Conservation (phyloP, 2,797 vertebrate genomes). For the Nyctibius grandis region DNA sequence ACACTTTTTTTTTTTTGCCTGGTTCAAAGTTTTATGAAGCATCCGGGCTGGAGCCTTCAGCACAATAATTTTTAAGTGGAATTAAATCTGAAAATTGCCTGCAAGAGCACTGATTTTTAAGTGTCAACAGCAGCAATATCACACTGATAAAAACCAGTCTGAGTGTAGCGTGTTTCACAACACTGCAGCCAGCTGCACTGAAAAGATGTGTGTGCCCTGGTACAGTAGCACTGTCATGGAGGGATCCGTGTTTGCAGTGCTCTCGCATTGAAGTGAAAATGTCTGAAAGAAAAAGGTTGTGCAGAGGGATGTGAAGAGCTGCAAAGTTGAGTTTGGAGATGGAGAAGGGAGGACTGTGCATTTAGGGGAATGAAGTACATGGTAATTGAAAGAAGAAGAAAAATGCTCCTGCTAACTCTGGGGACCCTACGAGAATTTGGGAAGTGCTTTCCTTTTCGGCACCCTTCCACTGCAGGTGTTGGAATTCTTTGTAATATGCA, state of each 20-base stretch:
- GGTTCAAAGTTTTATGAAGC: neutral
- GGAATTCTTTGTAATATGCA: neutral
- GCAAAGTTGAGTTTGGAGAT: neutral
- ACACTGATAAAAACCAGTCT: neutral
- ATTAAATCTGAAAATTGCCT: neutral
- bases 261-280: neutral
- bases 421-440: neutral
- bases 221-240: rapidly evolving
- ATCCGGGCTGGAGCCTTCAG: neutral
- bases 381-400: neutral
- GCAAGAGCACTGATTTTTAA: neutral
- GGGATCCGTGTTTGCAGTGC: neutral
- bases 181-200: neutral
- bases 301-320: neutral
- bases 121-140: neutral
- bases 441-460: neutral
- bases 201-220: neutral
- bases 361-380: neutral
- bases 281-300: neutral
- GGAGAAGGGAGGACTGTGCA: neutral
- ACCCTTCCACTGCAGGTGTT: neutral
- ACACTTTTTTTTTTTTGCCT: neutral
- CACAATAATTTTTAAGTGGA: neutral
- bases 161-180: neutral
- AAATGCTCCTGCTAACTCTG: neutral